Evolutionary conservation across 1,140 invertebrate species (phyloP).

Genomic region (Drosophila sproati): DNA sequence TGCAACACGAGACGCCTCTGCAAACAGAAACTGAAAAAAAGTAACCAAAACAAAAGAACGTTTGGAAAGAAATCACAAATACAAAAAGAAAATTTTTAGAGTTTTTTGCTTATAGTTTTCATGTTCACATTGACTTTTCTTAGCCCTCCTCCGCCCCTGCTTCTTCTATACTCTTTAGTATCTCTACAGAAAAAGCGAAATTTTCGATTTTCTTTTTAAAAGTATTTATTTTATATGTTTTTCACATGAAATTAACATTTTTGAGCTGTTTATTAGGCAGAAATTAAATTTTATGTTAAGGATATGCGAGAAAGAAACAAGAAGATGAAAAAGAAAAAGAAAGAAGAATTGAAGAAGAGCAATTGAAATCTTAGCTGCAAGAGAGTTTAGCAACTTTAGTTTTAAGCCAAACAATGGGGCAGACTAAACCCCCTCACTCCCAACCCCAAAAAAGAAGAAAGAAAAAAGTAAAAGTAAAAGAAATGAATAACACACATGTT

Average conservation of each 20-base stretch:
- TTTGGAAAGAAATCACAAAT: constrained; percentile 36
- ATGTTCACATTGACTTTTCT: constrained; percentile 30
- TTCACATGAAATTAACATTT: constrained; percentile 49
- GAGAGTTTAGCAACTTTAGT: constrained; percentile 33
- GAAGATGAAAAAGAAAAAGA: background rate
- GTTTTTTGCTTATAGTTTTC: constrained; percentile 15
- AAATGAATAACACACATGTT: constrained; percentile 15
- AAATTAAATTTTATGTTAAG: constrained; percentile 66
- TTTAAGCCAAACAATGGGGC: constrained; percentile 29
- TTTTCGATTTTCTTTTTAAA: constrained; percentile 44
- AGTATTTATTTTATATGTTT: constrained; percentile 21
- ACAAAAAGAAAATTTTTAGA: constrained; percentile 12
- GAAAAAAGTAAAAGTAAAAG: too few species aligned
- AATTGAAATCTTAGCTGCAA: constrained; percentile 31
- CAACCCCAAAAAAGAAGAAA: background rate
- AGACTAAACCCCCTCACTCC: background rate
- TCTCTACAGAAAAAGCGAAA: constrained; percentile 67
- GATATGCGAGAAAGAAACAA: constrained; percentile 19
- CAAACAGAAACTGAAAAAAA: background rate
- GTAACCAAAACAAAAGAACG: constrained; percentile 18
- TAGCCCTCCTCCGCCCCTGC: constrained; percentile 9
- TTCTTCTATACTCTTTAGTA: constrained; percentile 19
- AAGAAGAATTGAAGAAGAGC: background rate
- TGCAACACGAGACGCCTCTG: constrained; percentile 14
- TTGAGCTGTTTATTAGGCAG: constrained; percentile 41